Evolutionary conservation across 2,797 vertebrate species (phyloP).

Genomic region (Neosilurus mollespiculum): DNA sequence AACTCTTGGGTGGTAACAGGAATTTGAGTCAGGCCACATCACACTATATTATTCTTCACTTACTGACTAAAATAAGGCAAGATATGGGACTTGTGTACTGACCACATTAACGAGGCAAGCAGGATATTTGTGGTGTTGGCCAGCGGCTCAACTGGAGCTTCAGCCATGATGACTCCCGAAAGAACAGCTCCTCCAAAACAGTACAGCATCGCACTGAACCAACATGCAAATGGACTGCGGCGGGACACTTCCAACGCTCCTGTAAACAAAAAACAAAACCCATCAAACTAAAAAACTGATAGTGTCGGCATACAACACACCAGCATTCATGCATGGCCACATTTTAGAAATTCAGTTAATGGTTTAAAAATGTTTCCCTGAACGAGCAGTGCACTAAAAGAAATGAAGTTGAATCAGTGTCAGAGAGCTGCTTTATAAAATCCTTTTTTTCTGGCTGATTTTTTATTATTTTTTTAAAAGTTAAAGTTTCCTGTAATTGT

Average conservation of each 20-base stretch:
- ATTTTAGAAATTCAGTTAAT: neutral
- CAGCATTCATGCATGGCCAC: neutral
- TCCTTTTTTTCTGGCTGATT: no score
- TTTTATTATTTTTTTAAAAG: no score
- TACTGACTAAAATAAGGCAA: neutral
- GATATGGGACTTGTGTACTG: slow-evolving; percentile 59
- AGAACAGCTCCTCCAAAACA: slow-evolving; percentile 94
- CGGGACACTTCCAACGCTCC: slow-evolving; percentile 80
- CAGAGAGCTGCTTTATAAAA: neutral
- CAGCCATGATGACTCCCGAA: slow-evolving; percentile 87
- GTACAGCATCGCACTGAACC: slow-evolving; percentile 95
- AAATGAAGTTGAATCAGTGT: neutral
- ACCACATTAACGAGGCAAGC: slow-evolving; percentile 90
- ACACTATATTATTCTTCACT: no score
- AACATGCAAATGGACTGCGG: slow-evolving; percentile 89
- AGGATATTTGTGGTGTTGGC: slow-evolving; percentile 82
- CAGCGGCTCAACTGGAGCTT: slow-evolving; percentile 83
- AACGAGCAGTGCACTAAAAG: neutral
- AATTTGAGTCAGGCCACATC: neutral
- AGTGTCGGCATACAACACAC: neutral
- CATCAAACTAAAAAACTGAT: neutral
- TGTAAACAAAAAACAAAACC: slow-evolving; percentile 62
- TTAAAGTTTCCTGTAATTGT: no score
- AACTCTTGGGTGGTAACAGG: neutral
- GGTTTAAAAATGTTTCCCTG: neutral